Base-by-base conservation (phyloP, 2,113 vertebrate species). In the Hippocampus zosterae region DNA sequence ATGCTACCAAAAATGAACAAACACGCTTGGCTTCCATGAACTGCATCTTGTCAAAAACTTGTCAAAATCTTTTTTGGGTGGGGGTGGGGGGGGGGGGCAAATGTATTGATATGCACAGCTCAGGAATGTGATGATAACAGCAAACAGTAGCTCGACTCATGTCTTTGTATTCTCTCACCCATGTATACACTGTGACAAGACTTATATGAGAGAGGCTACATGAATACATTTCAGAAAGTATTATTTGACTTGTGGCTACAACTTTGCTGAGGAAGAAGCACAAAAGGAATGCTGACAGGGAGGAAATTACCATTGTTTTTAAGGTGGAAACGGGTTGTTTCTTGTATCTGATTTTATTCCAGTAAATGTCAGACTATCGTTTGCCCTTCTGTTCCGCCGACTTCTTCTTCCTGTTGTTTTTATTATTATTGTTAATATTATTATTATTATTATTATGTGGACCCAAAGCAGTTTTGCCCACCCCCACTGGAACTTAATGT, bases 181-280 rank as follows among this genome's bases (percentile, higher is more conserved):
- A 73, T 75, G 80, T 69, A 78, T 82, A 90, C 91, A 90, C 88
- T 92, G 90, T 90, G 90, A 91, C 70, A 72, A 78, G 81, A 84
- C 61, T 67, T 65, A 80, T 75, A 73, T 52, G 68, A 75, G 68
- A 74, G 37, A 79, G 74, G 84, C 69, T 53, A 62, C 70, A 71
- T 37, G 76, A 81, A 50, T 56, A 78, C 76, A 82, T 84, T 87
- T 81, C 75, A 41, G 53, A 81, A 82, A 73, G 64, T 55, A 79
- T 83, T 77, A 87, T 85, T 85, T 73, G 73, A 79, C 74, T 68
- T 68, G 76, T 83, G 81, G 81, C 82, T 70, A 62, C 44, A 65
- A 69, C 52, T 80, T 63, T 79, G 52, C 67, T 65, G 67, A 33
- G 53, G 67, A 84, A 66, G 6, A 87, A 89, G 88, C 89, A 89